A percentile compares a stretch with the other conserved stretches of the same genome.
phyloP scores from a whole-genome alignment of 2,113 vertebrate genomes.

The Helogale parvula region DNA sequence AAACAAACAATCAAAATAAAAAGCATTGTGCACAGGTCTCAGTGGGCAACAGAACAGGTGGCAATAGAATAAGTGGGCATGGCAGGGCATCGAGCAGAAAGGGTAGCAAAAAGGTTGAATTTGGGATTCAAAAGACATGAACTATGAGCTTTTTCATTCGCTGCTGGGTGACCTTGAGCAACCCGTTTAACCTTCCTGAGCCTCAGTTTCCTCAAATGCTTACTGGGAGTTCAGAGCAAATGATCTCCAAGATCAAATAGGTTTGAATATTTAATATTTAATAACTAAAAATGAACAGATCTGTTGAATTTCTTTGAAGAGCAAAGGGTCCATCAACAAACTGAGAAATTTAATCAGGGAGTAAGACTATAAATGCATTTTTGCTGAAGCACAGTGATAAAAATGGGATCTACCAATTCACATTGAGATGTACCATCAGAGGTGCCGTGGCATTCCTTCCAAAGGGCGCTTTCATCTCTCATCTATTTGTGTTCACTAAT shows the following conservation, averaged over 20 bases:
- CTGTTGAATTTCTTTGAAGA: not conserved
- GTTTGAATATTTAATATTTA: not conserved
- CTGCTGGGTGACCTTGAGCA: not conserved
- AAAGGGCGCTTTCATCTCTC: conserved; percentile 46
- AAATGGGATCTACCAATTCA: not conserved
- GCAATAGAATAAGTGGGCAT: not conserved
- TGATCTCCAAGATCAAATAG: not conserved
- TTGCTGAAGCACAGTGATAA: not conserved
- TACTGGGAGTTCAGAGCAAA: not conserved
- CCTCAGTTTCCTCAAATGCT: not conserved
- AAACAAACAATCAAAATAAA: too few relatives aligned
- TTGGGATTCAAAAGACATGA: not conserved
- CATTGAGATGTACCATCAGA: not conserved
- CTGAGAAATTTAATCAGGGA: not conserved
- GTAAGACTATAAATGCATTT: not conserved
- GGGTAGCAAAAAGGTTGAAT: not conserved
- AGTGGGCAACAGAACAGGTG: too few relatives aligned
- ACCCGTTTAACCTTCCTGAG: not conserved
- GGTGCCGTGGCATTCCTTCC: not conserved
- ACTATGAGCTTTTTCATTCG: not conserved
- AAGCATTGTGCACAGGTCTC: not conserved
- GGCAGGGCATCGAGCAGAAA: not conserved
- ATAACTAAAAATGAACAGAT: not conserved
- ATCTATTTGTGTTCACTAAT: conserved; percentile 62
- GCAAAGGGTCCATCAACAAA: not conserved